phyloP scores from a whole-genome alignment of 2,113 vertebrate species.

The Siniperca chuatsi region DNA sequence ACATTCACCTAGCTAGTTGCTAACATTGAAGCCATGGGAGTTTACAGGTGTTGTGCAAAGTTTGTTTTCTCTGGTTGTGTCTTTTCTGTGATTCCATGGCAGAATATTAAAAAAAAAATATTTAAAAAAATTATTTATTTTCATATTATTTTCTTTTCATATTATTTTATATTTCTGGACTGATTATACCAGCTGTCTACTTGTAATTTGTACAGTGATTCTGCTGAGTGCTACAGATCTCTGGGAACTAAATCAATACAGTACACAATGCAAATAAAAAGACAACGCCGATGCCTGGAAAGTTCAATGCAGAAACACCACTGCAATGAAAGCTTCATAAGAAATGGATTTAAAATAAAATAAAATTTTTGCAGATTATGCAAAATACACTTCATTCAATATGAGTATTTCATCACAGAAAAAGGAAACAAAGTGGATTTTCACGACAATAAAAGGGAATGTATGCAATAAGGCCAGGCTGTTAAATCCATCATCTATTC shows the following conservation, averaged over 20 bases:
- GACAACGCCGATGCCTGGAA: neutral
- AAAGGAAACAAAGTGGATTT: constrained; percentile 37
- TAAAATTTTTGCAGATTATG: constrained; percentile 1
- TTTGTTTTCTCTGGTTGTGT: neutral
- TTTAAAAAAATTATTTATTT: neutral
- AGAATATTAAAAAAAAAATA: neutral
- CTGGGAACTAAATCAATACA: neutral
- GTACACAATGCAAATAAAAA: neutral
- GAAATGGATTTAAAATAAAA: neutral
- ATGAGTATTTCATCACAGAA: neutral
- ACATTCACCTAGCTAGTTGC: neutral
- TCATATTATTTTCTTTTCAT: neutral
- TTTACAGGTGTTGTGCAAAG: neutral
- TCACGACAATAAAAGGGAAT: constrained; percentile 13
- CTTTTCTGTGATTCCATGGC: neutral
- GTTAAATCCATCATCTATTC: constrained; percentile 44
- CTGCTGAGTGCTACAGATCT: constrained; percentile 3
- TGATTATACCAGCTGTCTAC: constrained; percentile 6
- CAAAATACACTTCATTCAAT: neutral
- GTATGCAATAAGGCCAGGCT: constrained; percentile 36
- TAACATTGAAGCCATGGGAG: no score
- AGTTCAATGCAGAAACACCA: neutral
- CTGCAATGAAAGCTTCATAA: neutral
- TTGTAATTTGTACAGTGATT: neutral
- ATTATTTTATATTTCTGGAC: neutral